A percentile compares a stretch with the other conserved stretches of the same genome.
Evolutionary conservation across 2,113 vertebrate species (phyloP).

Genomic region (Gobio gobio): DNA sequence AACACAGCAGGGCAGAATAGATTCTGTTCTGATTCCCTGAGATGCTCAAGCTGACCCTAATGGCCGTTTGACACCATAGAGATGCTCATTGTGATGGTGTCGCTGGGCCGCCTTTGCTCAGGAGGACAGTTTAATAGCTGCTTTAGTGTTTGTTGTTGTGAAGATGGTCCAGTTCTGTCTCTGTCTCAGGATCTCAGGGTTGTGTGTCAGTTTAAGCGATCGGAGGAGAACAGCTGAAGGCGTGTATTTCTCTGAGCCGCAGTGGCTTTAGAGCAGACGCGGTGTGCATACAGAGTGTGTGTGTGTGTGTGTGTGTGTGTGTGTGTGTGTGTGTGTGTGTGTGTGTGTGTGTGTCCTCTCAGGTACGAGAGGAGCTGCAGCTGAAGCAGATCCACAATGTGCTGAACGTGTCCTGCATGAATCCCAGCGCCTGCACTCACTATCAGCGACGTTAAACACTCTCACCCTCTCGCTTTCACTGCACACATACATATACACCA

Average conservation of each 20-base stretch:
- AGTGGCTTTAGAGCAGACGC: constrained; percentile 32
- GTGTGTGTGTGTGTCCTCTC: constrained; percentile 37
- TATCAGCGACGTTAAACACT: not conserved
- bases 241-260: constrained; percentile 32
- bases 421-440: constrained; percentile 83
- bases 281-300: constrained; percentile 41
- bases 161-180: not conserved
- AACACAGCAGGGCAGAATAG: too few relatives aligned
- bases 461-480: not conserved
- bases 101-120: too few relatives aligned
- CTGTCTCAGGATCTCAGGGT: too few relatives aligned
- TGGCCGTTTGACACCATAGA: too few relatives aligned
- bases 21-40: too few relatives aligned
- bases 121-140: too few relatives aligned
- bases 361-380: constrained; percentile 94
- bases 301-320: not conserved
- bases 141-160: too few relatives aligned
- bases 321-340: too few relatives aligned
- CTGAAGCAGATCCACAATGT: constrained; percentile 93
- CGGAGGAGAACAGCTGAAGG: constrained; percentile 46
- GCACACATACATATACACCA: not conserved
- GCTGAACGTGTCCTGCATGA: constrained; percentile 97
- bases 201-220: too few relatives aligned
- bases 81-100: too few relatives aligned
- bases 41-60: too few relatives aligned